A percentile compares a stretch with the other conserved stretches of the same genome.
Conservation (phyloP, 2,797 vertebrate species). For the Acestrorhynchus altus region DNA sequence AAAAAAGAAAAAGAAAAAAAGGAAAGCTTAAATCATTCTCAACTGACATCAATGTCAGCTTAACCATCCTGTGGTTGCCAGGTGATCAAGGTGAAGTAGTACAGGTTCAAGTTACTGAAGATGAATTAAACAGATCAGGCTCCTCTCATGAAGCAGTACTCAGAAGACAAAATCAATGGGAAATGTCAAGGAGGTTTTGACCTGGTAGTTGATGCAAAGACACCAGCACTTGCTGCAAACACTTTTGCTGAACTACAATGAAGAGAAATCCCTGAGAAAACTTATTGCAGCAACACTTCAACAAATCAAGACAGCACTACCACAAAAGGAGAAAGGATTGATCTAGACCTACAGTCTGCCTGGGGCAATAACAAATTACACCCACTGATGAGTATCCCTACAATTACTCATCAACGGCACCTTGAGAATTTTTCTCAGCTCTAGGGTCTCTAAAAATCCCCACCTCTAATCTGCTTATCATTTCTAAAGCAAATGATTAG, state of each 20-base stretch:
- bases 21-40: neutral
- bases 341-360: neutral
- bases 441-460: neutral
- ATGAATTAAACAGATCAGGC: constrained; percentile 6
- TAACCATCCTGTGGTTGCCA: no score
- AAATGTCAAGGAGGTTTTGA: constrained; percentile 23
- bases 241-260: neutral
- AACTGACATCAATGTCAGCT: neutral
- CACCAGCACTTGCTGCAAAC: neutral
- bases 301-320: neutral
- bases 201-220: neutral
- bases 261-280: neutral
- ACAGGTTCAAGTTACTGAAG: neutral
- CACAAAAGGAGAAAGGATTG: neutral
- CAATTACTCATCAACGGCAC: neutral
- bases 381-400: neutral
- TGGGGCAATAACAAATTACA: constrained; percentile 3
- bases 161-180: constrained; percentile 25
- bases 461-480: neutral
- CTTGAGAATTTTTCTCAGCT: constrained; percentile 1
- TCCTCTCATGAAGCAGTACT: neutral
- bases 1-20: neutral
- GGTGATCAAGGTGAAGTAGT: neutral
- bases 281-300: neutral
- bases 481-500: constrained; percentile 2